phyloP scores from a whole-genome alignment of 2,113 vertebrate genomes.

The Mobula birostris region DNA sequence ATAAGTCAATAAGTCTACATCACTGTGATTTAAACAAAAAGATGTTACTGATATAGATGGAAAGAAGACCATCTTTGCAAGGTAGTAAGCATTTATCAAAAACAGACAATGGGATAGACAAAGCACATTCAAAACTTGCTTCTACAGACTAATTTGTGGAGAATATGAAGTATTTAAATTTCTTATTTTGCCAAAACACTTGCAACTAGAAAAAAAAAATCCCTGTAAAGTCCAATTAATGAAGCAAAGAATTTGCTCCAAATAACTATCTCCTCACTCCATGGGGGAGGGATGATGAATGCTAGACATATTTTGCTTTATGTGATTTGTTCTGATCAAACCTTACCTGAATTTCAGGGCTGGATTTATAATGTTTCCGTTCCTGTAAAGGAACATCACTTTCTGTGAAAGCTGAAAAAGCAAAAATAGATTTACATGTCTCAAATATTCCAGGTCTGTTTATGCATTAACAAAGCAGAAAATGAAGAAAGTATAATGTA shows the following conservation, averaged over 20 bases:
- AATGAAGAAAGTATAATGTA: conserved; percentile 83
- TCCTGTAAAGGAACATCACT: conserved; percentile 92
- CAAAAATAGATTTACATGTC: conserved; percentile 21
- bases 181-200: neutral
- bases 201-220: neutral
- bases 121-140: neutral
- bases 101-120: neutral
- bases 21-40: no score
- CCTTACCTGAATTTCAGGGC: conserved; percentile 98
- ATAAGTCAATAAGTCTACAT: neutral
- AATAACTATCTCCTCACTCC: neutral
- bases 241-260: neutral
- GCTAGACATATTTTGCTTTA: neutral
- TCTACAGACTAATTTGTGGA: neutral
- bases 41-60: neutral
- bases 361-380: conserved; percentile 96
- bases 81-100: neutral
- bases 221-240: neutral
- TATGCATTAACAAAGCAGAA: conserved; percentile 61
- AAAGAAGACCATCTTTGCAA: neutral
- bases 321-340: conserved; percentile 17
- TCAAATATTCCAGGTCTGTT: conserved; percentile 45
- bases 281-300: neutral
- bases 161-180: neutral
- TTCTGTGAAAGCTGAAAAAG: conserved; percentile 60